Evolutionary conservation across 2,888 invertebrate genomes (phyloP), one percentile per base, ranked within the genome.

Genomic region (Dasypolia templi): DNA sequence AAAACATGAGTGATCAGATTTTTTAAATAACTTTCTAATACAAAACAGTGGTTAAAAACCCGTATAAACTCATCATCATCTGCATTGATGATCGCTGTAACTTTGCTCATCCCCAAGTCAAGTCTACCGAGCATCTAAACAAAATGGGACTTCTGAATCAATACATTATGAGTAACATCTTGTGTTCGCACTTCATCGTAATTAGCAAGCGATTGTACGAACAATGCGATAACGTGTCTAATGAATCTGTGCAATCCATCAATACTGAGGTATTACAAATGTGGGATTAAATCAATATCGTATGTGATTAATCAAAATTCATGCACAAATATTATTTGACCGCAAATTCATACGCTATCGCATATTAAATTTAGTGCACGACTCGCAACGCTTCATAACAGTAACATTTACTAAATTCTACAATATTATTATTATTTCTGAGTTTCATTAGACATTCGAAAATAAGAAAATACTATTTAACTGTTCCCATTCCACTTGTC

Each of bases 241-340:
- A 64, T 61, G 35, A 62, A 61, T 49, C 12, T 51, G 19, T 55
- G 32, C 42, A 75, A 62, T 53, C 42, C 32, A 75, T 62, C 62
- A 70, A 53, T 49, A 66, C 49, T 22, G 19, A 35, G 62, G 35
- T 66, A 66, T 44, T 22, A 17, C 6, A 42, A 74, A 51, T 51
- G 56, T 62, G 35, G 22, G 39, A 56, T 62, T 63, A 73, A 51
- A 79, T 78, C n/a, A 56, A 66, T 77, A 62, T 55, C 32, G 19
- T 32, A 72, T 63, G 67, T 53, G 42, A 64, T 68, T 74, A 79
- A 79, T 61, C 44, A 14, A 59, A 71, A 72, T 71, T 59, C 49
- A 72, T 56, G 55, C 55, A 61, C 46, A 65, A 65, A 72, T 55
- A 62, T 66, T 78, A 78, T 72, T 77, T 62, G 49, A 72, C 53